Base-by-base conservation (phyloP, 2,113 vertebrate genomes). In the Platysternon megacephalum region DNA sequence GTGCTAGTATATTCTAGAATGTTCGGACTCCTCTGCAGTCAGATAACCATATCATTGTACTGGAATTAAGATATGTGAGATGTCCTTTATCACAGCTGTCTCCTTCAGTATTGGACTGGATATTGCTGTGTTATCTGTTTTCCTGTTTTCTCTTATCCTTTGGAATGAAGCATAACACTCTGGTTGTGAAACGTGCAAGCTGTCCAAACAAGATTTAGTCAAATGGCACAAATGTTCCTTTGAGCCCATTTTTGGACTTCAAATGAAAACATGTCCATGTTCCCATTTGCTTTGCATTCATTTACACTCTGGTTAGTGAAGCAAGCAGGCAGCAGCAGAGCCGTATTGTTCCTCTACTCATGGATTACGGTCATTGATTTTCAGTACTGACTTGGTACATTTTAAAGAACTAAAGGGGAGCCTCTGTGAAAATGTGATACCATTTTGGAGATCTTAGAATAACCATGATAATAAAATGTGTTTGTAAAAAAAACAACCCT, bases 141-240 rank as follows among this genome's bases (percentile, higher is more conserved):
- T 90, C 81, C 79, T 85, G 65, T 89, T 95, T 58, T 88, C 3
- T 93, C 74, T 91, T 32, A 88, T 94, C 94, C 84, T 76, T 82
- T 81, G 87, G 56, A 93, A 56, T 48, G 65, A 88, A 53, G 65
- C 94, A 88, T 97, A 95, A 84, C 79, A 91, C 85, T 46, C 85
- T 93, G 91, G 89, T 48, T 90, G 89, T 90, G 96, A 92, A 86
- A 91, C 0, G 0, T 92, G 56, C 79, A 95, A 93, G 92, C 93
- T 96, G 94, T 90, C 87, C 94, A 97, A 97, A 93, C 86, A 95
- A 94, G 93, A 92, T 96, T 83, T 95, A 97, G 81, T 86, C 52
- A 95, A 56, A 96, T 88, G 68, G 78, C 89, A 85, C 35, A 32
- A 88, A 2, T 58, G 28, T 51, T 42, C 79, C 61, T 89, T 84